Evolutionary conservation across 2,113 vertebrate species (phyloP).

Genomic region (Chaetodon auriga): DNA sequence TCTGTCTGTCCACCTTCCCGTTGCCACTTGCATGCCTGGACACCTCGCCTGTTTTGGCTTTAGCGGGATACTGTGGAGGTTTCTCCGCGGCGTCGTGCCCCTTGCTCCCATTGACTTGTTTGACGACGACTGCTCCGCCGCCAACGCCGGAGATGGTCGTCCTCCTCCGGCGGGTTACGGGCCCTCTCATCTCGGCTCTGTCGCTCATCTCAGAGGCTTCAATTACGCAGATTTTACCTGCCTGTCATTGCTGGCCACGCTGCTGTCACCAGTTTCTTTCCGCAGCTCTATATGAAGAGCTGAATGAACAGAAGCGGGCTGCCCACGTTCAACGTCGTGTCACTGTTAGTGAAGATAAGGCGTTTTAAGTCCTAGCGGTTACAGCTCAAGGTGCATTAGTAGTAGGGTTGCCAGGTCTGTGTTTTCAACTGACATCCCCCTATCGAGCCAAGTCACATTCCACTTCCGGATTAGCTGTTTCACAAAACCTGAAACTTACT

Average conservation of each 20-base stretch:
- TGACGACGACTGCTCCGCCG: constrained; percentile 48
- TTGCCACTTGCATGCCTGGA: constrained; percentile 19
- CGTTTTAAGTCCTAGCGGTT: constrained; percentile 2
- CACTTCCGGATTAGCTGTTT: constrained; percentile 20
- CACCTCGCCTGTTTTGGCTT: constrained; percentile 40
- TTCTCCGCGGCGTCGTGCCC: constrained; percentile 48
- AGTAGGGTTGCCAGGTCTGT: constrained; percentile 70
- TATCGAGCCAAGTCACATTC: neutral
- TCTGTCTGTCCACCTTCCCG: constrained; percentile 46
- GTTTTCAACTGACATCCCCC: constrained; percentile 55
- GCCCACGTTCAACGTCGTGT: neutral
- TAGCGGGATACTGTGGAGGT: constrained; percentile 27
- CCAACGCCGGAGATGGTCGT: constrained; percentile 72
- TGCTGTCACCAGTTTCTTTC: neutral
- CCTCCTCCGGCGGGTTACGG: constrained; percentile 76
- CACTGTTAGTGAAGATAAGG: neutral
- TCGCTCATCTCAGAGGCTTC: constrained; percentile 78
- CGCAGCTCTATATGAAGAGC: neutral
- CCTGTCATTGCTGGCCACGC: constrained; percentile 40
- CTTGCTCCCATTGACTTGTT: constrained; percentile 73
- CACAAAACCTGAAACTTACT: neutral
- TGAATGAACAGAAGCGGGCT: neutral
- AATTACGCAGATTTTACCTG: constrained; percentile 35
- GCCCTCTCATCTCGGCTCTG: constrained; percentile 71
- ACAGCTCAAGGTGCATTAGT: constrained; percentile 54